Conservation (phyloP, 2,113 vertebrate genomes). For the Neodontobutis hainanensis region DNA sequence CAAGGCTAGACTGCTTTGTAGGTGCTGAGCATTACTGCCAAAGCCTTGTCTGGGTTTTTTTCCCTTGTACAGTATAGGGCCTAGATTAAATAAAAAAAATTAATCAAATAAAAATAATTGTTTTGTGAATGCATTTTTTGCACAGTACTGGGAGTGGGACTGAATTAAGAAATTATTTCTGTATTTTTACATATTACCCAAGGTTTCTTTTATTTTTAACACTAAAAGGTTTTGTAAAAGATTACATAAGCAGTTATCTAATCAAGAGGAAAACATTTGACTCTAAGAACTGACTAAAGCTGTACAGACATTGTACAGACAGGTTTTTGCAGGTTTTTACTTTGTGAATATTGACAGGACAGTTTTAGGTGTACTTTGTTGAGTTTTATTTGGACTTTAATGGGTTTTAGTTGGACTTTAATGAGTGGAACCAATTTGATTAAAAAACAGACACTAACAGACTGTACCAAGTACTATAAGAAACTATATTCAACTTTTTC, state of each 20-base stretch:
- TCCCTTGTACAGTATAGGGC: constrained; percentile 6
- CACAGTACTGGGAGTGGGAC: not conserved
- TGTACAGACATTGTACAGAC: not conserved
- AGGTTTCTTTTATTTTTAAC: not conserved
- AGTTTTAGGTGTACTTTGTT: no score
- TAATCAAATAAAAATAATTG: not conserved
- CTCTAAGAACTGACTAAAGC: not conserved
- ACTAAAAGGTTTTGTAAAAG: not conserved
- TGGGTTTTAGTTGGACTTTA: no score
- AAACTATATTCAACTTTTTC: constrained; percentile 1
- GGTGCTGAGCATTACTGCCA: not conserved
- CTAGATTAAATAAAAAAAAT: not conserved
- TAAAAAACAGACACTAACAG: no score
- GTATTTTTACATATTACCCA: not conserved
- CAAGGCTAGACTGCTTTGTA: constrained; percentile 52
- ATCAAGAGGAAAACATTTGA: not conserved
- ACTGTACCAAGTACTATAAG: not conserved
- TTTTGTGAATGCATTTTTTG: not conserved
- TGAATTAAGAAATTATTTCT: no score
- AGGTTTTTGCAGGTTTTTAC: not conserved
- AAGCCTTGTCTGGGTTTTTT: constrained; percentile 36
- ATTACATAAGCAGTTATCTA: not conserved
- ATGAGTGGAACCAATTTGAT: no score
- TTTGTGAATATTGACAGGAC: not conserved
- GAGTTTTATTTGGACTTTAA: no score